A percentile compares a stretch with the other conserved stretches of the same genome.
Evolutionary conservation across 2,113 vertebrate species (phyloP).

Genomic region (Myiozetetes cayanensis): DNA sequence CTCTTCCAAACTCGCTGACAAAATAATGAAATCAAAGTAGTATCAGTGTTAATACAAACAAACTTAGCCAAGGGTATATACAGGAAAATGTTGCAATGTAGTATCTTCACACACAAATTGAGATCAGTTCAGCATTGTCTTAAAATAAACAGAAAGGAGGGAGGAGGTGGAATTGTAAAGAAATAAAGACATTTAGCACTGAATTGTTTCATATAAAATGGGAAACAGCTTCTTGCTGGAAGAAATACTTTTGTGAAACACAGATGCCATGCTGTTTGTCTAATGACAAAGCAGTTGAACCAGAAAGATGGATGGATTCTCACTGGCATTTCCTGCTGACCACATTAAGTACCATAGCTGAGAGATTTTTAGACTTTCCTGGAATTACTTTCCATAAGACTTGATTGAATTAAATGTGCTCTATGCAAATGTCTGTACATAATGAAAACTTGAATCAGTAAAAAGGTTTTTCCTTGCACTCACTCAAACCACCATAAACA

Average conservation of each 20-base stretch:
- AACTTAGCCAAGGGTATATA: neutral
- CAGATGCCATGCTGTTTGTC: conserved; percentile 39
- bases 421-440: conserved; percentile 33
- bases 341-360: neutral
- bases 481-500: neutral
- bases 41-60: neutral
- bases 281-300: conserved; percentile 56
- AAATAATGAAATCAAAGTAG: neutral
- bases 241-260: conserved; percentile 15
- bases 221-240: neutral
- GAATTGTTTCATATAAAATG: neutral
- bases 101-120: neutral
- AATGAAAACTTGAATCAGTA: conserved; percentile 7
- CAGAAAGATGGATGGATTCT: conserved; percentile 49
- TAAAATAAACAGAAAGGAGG: neutral
- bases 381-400: neutral
- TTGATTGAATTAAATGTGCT: conserved; percentile 20
- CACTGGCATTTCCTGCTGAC: conserved; percentile 32
- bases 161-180: neutral
- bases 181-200: neutral
- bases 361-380: conserved; percentile 20
- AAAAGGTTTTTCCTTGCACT: neutral
- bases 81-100: neutral
- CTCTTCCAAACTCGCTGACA: neutral
- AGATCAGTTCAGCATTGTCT: neutral